Base-by-base conservation (phyloP, 2,113 vertebrate species). In the Castor canadensis region DNA sequence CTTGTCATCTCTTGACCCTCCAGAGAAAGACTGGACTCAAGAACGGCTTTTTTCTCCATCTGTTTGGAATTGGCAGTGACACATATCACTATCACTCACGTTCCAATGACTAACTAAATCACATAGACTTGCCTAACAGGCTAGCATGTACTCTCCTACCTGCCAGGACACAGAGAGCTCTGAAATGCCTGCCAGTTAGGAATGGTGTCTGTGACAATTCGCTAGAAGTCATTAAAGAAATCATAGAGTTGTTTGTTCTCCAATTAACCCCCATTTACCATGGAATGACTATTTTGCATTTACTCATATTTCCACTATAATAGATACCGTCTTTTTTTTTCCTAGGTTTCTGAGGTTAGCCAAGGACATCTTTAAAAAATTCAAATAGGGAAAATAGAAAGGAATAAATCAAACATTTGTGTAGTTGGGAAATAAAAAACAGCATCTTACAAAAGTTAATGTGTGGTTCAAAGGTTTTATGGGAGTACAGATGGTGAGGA, bases 401-500 rank as follows among this genome's bases (percentile, higher is more conserved):
- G 22, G 40, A 77, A 85, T 79, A 71, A 90, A 79, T 15, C 40
- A 79, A 87, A 77, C 28, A 43, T 49, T 80, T 85, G 47, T 5
- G 49, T 86, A 73, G 4, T 28, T 43, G 52, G 90, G 13, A 54
- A 58, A 32, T 47, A 32, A 56, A 60, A 66, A 52, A 56, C 56
- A 64, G 16, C 52, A 89, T 32, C 10, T 2, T 30, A 83, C 19
- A 22, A 72, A 96, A 88, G 38, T 26, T 84, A 88, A 24, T 71
- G 69, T 86, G 49, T 88, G 22, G 15, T 67, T 82, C 35, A 54
- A 32, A 96, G 54, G 67, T 77, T 88, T 96, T 84, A 92, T 84
- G 84, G 47, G 12, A 52, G 32, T 69, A 62, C 30, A 62, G 19
- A 69, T 28, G 10, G n/a, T 64, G 64, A 87, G 38, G 67, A 22